Evolutionary conservation across 2,888 invertebrate genomes (phyloP).

Genomic region (Sympetrum striolatum): DNA sequence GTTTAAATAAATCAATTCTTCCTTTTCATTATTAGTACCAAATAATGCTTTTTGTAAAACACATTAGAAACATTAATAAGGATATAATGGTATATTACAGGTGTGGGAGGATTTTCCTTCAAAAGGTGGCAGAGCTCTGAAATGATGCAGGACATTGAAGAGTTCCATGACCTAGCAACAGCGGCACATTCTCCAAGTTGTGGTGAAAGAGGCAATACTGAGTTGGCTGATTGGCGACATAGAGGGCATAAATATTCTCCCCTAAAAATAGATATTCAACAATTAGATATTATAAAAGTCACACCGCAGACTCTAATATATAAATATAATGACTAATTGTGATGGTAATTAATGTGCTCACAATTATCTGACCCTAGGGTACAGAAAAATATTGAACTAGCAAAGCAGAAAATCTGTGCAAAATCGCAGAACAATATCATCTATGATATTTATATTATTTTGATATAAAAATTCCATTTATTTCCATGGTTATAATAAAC

Average conservation of each 20-base stretch:
- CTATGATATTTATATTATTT: too few relatives aligned
- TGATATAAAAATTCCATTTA: too few relatives aligned
- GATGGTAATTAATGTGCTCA: too few relatives aligned
- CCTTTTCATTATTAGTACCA: background rate
- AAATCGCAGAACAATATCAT: too few relatives aligned
- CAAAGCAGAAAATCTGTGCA: too few relatives aligned
- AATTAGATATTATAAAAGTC: too few relatives aligned
- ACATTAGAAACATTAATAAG: background rate
- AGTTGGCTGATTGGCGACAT: slow-evolving; percentile 90
- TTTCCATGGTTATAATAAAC: too few relatives aligned
- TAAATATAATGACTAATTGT: too few relatives aligned
- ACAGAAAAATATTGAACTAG: too few relatives aligned
- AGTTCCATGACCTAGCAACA: slow-evolving; percentile 67
- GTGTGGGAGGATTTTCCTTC: slow-evolving; percentile 71
- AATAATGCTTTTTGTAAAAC: background rate
- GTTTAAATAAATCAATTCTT: background rate
- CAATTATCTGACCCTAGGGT: too few relatives aligned
- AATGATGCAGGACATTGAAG: slow-evolving; percentile 59
- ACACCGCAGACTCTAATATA: too few relatives aligned
- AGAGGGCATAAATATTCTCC: slow-evolving; percentile 95
- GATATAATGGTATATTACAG: slow-evolving; percentile 61
- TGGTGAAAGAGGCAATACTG: slow-evolving; percentile 84
- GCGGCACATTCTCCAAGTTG: slow-evolving; percentile 72
- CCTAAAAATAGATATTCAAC: slow-evolving; percentile 56
- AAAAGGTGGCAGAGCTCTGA: slow-evolving; percentile 67